Percentiles rank a stretch among this genome's conserved stretches.
Evolutionary conservation across 2,797 vertebrate species (phyloP).

Genomic region (Hippopotamyrus pictus): DNA sequence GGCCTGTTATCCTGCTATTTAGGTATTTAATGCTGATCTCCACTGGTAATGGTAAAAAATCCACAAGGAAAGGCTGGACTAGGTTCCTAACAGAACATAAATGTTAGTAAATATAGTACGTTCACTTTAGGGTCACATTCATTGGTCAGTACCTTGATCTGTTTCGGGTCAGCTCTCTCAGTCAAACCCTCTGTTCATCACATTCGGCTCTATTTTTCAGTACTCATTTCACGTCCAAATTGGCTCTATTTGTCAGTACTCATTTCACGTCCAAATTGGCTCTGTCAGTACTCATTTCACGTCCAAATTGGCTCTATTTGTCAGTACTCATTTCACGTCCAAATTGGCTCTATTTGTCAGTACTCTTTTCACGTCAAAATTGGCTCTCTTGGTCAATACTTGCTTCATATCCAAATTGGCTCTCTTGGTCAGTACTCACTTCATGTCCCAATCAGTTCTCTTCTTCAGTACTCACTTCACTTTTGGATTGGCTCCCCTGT

Average conservation of each 20-base stretch:
- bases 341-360: not conserved
- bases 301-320: not conserved
- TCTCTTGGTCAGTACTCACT: not conserved
- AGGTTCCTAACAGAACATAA: not conserved
- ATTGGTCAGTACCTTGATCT: not conserved
- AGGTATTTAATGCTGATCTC: not conserved
- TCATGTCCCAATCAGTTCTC: not conserved
- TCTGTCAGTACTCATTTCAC: not conserved
- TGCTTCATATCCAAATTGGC: not conserved
- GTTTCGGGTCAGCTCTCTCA: not conserved
- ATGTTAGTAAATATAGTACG: not conserved
- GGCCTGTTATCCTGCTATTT: not conserved
- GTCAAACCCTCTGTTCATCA: not conserved
- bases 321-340: not conserved
- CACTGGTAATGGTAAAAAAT: not conserved
- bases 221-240: not conserved
- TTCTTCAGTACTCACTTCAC: not conserved
- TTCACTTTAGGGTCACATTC: not conserved
- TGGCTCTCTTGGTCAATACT: not conserved
- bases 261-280: not conserved
- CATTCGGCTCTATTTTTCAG: not conserved
- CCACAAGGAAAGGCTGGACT: not conserved
- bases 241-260: not conserved
- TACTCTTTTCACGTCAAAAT: not conserved
- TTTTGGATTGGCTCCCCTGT: not conserved